Evolutionary conservation across 35 echinoderm and acorn worm species (phyloP).

Genomic region (Lytechinus variegatus): DNA sequence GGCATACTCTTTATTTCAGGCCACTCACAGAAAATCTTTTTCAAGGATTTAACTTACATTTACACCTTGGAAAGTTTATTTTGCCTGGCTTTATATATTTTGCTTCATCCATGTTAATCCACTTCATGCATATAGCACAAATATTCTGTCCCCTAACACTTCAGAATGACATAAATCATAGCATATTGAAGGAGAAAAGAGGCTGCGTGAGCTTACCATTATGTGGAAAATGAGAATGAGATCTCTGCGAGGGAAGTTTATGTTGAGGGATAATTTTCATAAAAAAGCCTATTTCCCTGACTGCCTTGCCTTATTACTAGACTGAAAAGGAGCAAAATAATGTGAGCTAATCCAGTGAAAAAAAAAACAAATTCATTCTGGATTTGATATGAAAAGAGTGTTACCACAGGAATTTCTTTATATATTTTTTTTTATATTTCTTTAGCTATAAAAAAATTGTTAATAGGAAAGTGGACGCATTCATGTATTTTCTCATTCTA

Average conservation of each 20-base stretch:
- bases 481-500: no score
- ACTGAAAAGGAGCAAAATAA: neutral
- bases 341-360: neutral
- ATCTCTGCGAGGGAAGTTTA: neutral
- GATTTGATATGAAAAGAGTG: neutral
- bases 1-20: neutral
- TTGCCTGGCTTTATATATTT: neutral
- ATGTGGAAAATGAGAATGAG: neutral
- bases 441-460: no score
- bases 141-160: neutral
- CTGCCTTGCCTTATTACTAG: neutral
- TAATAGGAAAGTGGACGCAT: no score
- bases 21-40: neutral
- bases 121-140: neutral
- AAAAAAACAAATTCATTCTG: neutral
- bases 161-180: neutral
- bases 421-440: no score
- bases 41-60: neutral
- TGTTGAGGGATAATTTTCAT: conserved; percentile 2
- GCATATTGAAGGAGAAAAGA: neutral
- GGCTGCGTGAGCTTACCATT: neutral
- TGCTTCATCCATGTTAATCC: neutral
- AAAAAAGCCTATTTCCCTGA: neutral
- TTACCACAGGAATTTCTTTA: neutral
- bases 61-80: neutral